phyloP scores from a whole-genome alignment of 2,113 vertebrate species.

The Phalacrocorax aristotelis region DNA sequence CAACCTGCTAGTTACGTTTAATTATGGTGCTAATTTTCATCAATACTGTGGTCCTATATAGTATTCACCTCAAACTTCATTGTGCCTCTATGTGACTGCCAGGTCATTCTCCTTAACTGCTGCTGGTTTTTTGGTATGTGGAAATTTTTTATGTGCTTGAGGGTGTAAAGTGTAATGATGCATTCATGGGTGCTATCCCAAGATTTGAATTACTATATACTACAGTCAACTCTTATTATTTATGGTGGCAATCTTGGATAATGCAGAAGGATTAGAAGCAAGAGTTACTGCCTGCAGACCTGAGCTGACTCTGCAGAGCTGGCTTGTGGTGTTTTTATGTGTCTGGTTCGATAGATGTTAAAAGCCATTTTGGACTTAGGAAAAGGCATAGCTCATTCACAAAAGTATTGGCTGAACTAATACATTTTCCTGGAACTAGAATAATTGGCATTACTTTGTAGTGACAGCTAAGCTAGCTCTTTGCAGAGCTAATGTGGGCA shows the following conservation, averaged over 20 bases:
- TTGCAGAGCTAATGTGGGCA: background rate
- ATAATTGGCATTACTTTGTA: background rate
- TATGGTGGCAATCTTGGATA: background rate
- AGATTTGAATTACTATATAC: background rate
- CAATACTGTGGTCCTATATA: background rate
- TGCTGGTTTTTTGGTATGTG: background rate
- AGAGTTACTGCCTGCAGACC: background rate
- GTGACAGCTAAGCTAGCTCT: background rate
- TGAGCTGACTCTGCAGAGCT: background rate
- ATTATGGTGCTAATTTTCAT: background rate
- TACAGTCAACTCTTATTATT: background rate
- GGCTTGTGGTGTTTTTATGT: background rate
- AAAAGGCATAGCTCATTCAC: background rate
- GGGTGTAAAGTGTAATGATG: background rate
- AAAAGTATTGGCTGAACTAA: background rate
- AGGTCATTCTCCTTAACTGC: background rate
- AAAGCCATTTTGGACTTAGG: background rate
- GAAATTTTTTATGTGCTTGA: background rate
- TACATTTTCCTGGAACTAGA: background rate
- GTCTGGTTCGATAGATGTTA: background rate
- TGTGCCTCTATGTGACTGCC: background rate
- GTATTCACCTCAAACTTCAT: background rate
- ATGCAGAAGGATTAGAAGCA: background rate
- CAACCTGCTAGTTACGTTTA: background rate
- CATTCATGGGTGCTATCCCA: background rate